These are phyloP conservation scores for Muntiacus muntjak DNA, from an alignment of 2,113 vertebrate species.

Conservation along the genomic window DNA sequence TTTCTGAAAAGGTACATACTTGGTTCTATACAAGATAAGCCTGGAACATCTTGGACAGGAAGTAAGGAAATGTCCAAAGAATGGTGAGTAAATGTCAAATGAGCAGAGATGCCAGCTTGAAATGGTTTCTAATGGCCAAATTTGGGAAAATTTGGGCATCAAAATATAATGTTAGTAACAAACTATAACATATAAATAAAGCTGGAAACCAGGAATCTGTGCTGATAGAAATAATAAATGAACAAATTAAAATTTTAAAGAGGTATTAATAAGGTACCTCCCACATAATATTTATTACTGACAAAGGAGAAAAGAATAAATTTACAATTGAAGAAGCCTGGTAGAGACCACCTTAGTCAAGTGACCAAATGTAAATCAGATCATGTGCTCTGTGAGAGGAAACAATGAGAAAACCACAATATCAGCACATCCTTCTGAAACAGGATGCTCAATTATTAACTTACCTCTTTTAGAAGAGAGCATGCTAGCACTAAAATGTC, in stretches of 20 bases:
- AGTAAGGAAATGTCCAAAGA: background rate
- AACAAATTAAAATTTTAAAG: background rate
- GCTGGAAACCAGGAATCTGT: background rate
- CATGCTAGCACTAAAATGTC: slow-evolving; percentile 75
- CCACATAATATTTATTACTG: background rate
- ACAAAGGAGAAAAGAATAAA: slow-evolving; percentile 1
- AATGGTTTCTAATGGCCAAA: background rate
- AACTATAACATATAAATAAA: slow-evolving; percentile 13
- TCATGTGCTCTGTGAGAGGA: background rate
- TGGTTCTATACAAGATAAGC: background rate
- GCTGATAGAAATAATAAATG: background rate
- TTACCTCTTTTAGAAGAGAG: slow-evolving; percentile 79
- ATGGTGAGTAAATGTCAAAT: background rate
- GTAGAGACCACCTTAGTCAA: background rate
- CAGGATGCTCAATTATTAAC: background rate
- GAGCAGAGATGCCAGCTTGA: background rate
- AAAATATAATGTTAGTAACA: background rate
- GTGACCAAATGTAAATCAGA: background rate
- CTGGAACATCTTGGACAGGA: background rate
- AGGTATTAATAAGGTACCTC: background rate
- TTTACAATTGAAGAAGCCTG: background rate
- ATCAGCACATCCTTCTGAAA: background rate
- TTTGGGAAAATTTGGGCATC: background rate
- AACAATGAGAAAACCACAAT: background rate
- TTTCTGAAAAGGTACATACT: background rate